These are phyloP conservation scores for Gisinianus flammeolus DNA, from an alignment of 2,888 invertebrate genomes.

Conservation along the genomic window DNA sequence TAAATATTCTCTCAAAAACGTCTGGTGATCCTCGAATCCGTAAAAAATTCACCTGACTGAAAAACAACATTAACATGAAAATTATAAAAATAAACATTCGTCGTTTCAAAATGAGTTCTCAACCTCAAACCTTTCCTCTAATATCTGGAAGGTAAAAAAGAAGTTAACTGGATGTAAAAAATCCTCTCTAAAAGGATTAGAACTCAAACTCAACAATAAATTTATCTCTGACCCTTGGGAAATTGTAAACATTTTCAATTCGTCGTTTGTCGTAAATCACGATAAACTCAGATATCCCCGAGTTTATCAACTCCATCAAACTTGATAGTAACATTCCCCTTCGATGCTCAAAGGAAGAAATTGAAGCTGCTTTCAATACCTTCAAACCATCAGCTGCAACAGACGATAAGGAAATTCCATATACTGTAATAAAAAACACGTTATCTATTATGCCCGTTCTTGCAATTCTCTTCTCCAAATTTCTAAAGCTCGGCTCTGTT, in stretches of 20 bases:
- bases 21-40: not conserved
- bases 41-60: not conserved
- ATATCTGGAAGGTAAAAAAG: not conserved
- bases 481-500: not conserved
- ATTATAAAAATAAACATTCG: not conserved
- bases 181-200: not conserved
- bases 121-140: not conserved
- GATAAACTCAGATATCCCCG: not conserved
- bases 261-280: not conserved
- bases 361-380: not conserved
- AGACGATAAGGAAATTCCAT: not conserved
- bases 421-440: not conserved
- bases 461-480: not conserved
- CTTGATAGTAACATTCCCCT: not conserved
- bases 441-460: not conserved
- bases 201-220: not conserved
- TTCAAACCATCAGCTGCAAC: not conserved
- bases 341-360: not conserved
- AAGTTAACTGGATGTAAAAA: not conserved
- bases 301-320: not conserved
- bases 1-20: not conserved
- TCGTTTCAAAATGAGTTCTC: not conserved
- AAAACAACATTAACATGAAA: not conserved
- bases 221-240: not conserved
- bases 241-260: not conserved